Evolutionary conservation across 1,140 invertebrate genomes (phyloP), one percentile per base, ranked within the genome.

Genomic region (Ostrea edulis): DNA sequence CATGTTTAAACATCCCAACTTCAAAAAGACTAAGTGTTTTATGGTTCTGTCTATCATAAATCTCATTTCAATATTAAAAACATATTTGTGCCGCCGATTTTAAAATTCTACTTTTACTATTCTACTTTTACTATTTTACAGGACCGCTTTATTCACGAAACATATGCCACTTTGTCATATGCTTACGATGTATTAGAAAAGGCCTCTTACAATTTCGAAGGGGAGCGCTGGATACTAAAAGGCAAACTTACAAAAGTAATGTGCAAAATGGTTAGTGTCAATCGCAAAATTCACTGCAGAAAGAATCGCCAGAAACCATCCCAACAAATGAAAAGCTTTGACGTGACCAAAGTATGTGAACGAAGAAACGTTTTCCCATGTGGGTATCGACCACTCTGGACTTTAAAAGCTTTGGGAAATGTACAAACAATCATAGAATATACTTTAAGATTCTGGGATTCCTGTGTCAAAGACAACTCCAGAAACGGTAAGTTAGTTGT

Each of bases 261-360:
- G 68, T 77, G 68, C 25, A 77, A 77, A 11, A 77, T 77, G 68
- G 68, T 29, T 4, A 77, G 29, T 14, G 68, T 77, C 22, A 77
- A 77, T 25, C 68, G 68, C 29, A 77, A 77, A 35, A 77, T 77
- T 35, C 68, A 77, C 25, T 77, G 68, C 68, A 77, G 68, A 25
- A 77, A 77, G 14, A 77, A 29, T 77, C 12, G 29, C 0, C 9
- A 12, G 25, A 35, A 25, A 29, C 68, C 68, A 9, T 77, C 68
- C 29, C 68, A 9, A 12, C 22, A 25, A 77, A 77, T 77, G 68
- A 77, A 29, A 29, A 35, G 25, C 14, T 77, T 77, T 25, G 29
- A 77, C 11, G 29, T 5, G 14, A 77, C 68, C 22, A 12, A 35
- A 35, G 68, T 77, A 8, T 77, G 68, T 77, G 68, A 77, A 77